phyloP scores from a whole-genome alignment of 1,140 invertebrate species.

The Plectrocnemia conspersa region DNA sequence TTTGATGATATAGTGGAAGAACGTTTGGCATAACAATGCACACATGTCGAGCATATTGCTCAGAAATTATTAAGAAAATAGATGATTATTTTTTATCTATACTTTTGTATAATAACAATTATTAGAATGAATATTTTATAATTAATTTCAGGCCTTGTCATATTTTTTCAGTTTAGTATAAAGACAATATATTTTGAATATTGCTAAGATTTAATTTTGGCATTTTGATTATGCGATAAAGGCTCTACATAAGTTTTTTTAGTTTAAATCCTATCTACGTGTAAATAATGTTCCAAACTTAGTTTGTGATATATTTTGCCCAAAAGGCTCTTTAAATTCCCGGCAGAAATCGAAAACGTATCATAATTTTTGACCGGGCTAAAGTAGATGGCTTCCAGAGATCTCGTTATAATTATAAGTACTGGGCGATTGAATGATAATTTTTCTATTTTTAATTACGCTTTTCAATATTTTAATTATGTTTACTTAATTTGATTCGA shows the following conservation, averaged over 20 bases:
- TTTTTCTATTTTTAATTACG: background rate
- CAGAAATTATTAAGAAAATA: background rate
- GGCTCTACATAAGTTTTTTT: too few species aligned
- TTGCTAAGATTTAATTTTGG: too few species aligned
- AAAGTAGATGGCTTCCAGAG: conserved; percentile 31
- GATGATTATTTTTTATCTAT: too few species aligned
- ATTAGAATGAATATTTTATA: background rate
- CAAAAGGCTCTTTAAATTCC: background rate
- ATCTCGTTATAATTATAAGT: conserved; percentile 35
- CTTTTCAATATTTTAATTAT: too few species aligned
- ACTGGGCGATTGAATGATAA: conserved; percentile 9
- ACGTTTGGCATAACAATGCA: conserved; percentile 1
- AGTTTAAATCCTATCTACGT: too few species aligned
- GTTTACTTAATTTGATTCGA: too few species aligned
- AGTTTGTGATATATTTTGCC: conserved; percentile 23
- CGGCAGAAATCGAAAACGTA: too few species aligned
- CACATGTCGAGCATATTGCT: background rate
- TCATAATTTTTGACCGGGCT: conserved; percentile 7
- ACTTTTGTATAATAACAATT: too few species aligned
- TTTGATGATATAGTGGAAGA: conserved; percentile 1
- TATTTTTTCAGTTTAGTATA: background rate
- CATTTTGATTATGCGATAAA: too few species aligned
- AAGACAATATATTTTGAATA: background rate
- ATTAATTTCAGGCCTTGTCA: background rate
- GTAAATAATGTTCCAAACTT: conserved; percentile 27